Evolutionary conservation across 2,888 invertebrate species (phyloP), one percentile per base, ranked within the genome.

Genomic region (Stenichneumon culpator): DNA sequence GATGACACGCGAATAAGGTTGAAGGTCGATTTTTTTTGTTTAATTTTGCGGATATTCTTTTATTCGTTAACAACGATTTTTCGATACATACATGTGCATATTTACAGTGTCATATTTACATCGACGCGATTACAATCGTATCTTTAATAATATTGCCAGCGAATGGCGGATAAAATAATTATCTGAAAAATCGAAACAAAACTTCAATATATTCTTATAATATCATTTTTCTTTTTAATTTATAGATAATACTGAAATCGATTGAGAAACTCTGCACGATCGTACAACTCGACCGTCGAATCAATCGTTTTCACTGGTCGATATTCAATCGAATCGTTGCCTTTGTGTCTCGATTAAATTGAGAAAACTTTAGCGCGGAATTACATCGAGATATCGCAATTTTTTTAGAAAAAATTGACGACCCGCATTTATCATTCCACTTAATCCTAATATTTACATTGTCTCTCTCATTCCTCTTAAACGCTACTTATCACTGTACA

Each of bases 31-130:
- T 19, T 44, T 60, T 78, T 67, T 79, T 68, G 85, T 83, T 75
- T 73, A 65, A 70, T 86, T 89, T 87, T 88, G 87, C 87, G 89
- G 88, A 90, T 91, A 92, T 90, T 91, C 87, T 91, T 92, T 93
- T 93, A 92, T 93, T 93, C 87, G 89, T 92, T 93, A 93, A 93
- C 93, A 93, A 93, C 90, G 89, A 92, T 86, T 87, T 90, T 87
- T 88, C 87, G 86, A 89, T 91, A 92, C 90, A 91, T 92, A 92
- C 90, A 91, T 39, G 89, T 91, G 90, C 88, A 87, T 93, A 93
- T 93, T 89, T 93, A 93, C 93, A 93, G 82, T 86, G 89, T 90
- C 87, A 80, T 93, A 93, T 93, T 91, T 93, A 93, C 93, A 93
- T 86, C 60, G 83, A 90, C 86, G 83, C 84, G 87, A 88, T 91